These are phyloP conservation scores for Cherax destructor DNA, from an alignment of 1,140 invertebrate species.

Conservation along the genomic window DNA sequence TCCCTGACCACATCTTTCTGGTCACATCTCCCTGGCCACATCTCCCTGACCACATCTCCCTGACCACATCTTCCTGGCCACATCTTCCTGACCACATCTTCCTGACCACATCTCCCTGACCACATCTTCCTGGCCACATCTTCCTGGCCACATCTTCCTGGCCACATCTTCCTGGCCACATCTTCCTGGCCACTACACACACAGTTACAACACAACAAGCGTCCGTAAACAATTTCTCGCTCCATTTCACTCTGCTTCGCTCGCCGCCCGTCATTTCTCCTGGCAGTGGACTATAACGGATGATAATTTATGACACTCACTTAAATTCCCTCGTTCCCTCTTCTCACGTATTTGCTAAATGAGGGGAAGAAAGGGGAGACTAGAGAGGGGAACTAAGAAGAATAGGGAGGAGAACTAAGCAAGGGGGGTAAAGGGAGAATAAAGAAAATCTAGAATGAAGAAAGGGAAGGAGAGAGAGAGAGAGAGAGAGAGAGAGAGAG, in stretches of 20 bases:
- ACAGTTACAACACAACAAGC: slow-evolving; percentile 10
- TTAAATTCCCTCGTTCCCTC: neutral
- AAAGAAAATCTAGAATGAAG: neutral
- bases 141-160: neutral
- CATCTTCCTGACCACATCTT: no score
- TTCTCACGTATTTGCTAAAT: neutral
- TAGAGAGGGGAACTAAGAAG: neutral
- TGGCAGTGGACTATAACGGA: slow-evolving; percentile 14
- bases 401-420: neutral
- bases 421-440: no score
- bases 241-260: slow-evolving; percentile 37
- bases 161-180: no score
- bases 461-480: slow-evolving; percentile 35
- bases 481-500: slow-evolving; percentile 24
- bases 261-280: slow-evolving; percentile 29
- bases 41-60: neutral
- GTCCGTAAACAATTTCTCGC: slow-evolving; percentile 32
- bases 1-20: no score
- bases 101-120: neutral
- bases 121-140: no score
- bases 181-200: neutral
- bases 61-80: neutral
- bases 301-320: slow-evolving; percentile 36
- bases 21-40: neutral
- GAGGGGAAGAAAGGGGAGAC: neutral